A percentile compares a stretch with the other conserved stretches of the same genome.
These are phyloP conservation scores for Callorhinus ursinus DNA, from an alignment of 2,113 vertebrate genomes.

Conservation along the genomic window DNA sequence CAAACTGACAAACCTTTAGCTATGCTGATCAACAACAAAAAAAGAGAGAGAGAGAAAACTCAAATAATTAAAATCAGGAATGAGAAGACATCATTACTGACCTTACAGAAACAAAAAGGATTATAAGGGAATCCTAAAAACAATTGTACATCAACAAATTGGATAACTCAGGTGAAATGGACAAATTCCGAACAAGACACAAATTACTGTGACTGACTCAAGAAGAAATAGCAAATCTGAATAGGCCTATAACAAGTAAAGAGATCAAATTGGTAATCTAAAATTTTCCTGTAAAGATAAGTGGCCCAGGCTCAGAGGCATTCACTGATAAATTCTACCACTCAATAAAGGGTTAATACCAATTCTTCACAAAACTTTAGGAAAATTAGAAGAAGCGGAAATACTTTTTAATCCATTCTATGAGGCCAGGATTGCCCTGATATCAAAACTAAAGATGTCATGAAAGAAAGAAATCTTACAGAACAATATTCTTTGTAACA, in stretches of 20 bases:
- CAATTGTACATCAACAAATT: neutral
- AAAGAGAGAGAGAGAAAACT: neutral
- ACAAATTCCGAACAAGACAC: slow-evolving; percentile 4
- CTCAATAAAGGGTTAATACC: neutral
- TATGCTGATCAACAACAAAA: neutral
- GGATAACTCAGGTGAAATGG: neutral
- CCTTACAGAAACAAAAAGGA: neutral
- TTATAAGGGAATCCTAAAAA: neutral
- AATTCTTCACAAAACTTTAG: slow-evolving; percentile 6
- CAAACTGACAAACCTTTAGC: neutral
- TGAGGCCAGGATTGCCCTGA: neutral
- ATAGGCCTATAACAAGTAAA: neutral
- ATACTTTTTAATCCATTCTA: neutral
- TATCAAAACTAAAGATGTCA: neutral
- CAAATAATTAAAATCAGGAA: neutral
- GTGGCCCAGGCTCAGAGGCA: neutral
- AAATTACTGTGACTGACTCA: neutral
- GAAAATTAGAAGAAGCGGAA: slow-evolving; percentile 19
- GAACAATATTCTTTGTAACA: neutral
- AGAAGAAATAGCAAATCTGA: slow-evolving; percentile 32
- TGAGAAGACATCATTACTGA: neutral
- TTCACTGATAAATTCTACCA: neutral
- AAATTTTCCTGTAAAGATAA: neutral
- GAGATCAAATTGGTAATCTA: neutral
- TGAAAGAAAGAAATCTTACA: neutral